Base-by-base conservation (phyloP, 2,797 vertebrate genomes). In the Sebastes hubbsi region DNA sequence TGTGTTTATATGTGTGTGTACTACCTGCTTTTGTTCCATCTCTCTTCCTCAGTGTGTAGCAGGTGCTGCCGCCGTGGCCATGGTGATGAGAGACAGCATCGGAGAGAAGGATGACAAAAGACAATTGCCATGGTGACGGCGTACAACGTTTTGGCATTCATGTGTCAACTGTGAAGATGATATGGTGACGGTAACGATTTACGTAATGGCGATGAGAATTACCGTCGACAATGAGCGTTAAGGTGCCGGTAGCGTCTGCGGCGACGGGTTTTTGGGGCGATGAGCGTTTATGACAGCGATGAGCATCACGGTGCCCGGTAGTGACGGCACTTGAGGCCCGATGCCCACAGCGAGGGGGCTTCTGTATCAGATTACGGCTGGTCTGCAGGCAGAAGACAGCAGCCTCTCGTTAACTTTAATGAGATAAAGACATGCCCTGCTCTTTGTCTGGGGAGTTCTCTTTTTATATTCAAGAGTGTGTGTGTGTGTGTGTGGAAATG, bases 351-450 rank as follows among this genome's bases (percentile, higher is more conserved):
- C 27, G 6, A 60, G 18, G 67, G 80, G 67, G 80, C 80, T 77
- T 72, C 75, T n/a, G 72, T 61, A 87, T 92, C 84, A 87, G 80
- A 84, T 91, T 91, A 90, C 77, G 4, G 75, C 75, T 14, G 74
- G 88, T 88, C 83, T 87, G 86, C 84, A 89, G 91, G 85, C 86
- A 83, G 83, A 87, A 87, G 92, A 93, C 90, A 77, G 92, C 90
- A 93, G 88, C 84, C 84, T 89, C 92, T 95, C 82, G 86, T 94
- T 95, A 94, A 87, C 91, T 83, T 87, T 95, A 94, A 95, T 94
- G 89, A 94, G 89, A 95, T 94, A 91, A 94, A 93, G 90, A 91
- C 87, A 85, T 92, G 91, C 85, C 80, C 87, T 87, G 90, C 87
- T 93, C 90, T 92, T 91, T 90, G 91, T 93, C 91, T 86, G 78